These are phyloP conservation scores for Cheumatopsyche charites DNA, from an alignment of 1,140 invertebrate species.

Conservation along the genomic window DNA sequence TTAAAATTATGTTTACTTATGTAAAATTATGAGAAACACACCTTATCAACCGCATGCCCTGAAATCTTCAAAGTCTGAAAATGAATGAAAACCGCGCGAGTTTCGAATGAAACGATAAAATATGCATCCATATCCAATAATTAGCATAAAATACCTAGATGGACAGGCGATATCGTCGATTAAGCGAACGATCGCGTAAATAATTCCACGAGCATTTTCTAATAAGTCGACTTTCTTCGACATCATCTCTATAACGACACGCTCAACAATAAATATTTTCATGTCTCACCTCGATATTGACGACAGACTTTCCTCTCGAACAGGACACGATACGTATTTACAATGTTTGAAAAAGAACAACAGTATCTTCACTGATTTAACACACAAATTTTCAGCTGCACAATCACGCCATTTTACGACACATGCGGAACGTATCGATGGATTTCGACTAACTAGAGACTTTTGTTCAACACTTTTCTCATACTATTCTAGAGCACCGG, in stretches of 20 bases:
- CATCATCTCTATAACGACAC: background rate
- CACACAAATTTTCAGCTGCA: no score
- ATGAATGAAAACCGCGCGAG: background rate
- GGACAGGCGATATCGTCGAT: no score
- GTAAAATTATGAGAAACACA: slow-evolving; percentile 30
- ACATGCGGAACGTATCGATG: no score
- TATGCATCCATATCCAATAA: no score
- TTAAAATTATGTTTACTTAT: slow-evolving; percentile 36
- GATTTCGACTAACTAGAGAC: no score
- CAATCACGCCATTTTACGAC: no score
- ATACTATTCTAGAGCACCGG: no score
- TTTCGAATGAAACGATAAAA: no score
- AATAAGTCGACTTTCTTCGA: slow-evolving; percentile 16
- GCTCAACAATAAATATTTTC: background rate
- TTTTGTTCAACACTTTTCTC: no score
- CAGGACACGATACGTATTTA: background rate
- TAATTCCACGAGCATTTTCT: slow-evolving; percentile 11
- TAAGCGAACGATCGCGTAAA: slow-evolving; percentile 7
- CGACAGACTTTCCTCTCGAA: background rate
- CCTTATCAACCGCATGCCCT: background rate
- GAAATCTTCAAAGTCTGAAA: background rate
- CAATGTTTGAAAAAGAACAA: background rate
- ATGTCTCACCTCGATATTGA: no score
- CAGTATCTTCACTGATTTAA: background rate
- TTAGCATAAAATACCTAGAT: no score